Evolutionary conservation across 2,113 vertebrate genomes (phyloP).

Genomic region (Chloebia gouldiae): DNA sequence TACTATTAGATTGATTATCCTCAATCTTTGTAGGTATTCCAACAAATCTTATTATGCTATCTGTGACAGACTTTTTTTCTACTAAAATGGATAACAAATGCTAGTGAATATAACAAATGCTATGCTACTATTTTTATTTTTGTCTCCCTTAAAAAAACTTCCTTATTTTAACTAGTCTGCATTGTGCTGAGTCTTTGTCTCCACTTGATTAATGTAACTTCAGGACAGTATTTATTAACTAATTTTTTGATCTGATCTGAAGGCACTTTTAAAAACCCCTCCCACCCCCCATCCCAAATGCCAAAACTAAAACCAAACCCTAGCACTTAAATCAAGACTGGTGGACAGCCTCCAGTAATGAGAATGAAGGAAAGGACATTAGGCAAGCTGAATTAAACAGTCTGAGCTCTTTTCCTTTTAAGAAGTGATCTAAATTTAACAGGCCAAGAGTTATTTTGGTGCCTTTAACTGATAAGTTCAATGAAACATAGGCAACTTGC

Average conservation of each 20-base stretch:
- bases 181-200: neutral
- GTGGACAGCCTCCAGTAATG: neutral
- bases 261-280: neutral
- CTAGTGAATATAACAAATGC: neutral
- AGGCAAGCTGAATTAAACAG: neutral
- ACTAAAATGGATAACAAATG: neutral
- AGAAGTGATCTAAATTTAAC: slow-evolving; percentile 62
- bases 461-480: slow-evolving; percentile 42
- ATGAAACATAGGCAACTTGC: neutral
- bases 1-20: neutral
- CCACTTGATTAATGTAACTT: slow-evolving; percentile 26
- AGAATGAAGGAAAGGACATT: neutral
- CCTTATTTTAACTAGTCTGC: slow-evolving; percentile 11
- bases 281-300: neutral
- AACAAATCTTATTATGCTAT: neutral
- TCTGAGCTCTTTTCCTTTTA: slow-evolving; percentile 57
- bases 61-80: neutral
- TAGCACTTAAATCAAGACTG: neutral
- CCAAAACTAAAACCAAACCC: neutral
- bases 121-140: slow-evolving; percentile 6
- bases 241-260: slow-evolving; percentile 20
- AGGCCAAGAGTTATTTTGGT: slow-evolving; percentile 43
- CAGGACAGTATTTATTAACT: neutral
- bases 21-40: neutral
- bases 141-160: neutral